A percentile compares a stretch with the other conserved stretches of the same genome.
Conservation (phyloP, 2,888 invertebrate species). For the Anodontia alba region DNA sequence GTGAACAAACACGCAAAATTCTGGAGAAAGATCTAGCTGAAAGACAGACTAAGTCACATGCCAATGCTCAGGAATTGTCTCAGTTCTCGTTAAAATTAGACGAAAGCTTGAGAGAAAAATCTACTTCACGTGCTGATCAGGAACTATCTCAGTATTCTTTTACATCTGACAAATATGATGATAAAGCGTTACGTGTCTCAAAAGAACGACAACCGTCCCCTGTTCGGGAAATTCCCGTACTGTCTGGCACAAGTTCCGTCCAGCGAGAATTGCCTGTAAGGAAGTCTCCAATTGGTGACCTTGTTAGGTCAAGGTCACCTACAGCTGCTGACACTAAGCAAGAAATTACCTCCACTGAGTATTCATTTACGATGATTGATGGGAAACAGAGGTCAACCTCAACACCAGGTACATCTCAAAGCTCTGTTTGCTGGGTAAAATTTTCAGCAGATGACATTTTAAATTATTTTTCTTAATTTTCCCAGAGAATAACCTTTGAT, state of each 20-base stretch:
- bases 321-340: constrained; percentile 26
- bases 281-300: constrained; percentile 60
- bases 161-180: constrained; percentile 51
- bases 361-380: constrained; percentile 46
- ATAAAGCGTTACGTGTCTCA: not conserved
- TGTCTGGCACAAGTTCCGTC: constrained; percentile 50
- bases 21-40: constrained; percentile 43
- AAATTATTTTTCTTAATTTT: too few relatives aligned
- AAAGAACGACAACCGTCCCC: not conserved
- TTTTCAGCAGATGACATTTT: too few relatives aligned
- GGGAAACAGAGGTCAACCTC: constrained; percentile 55
- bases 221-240: constrained; percentile 29
- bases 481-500: too few relatives aligned
- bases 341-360: constrained; percentile 50
- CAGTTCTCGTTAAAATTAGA: not conserved
- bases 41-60: constrained; percentile 6
- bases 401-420: constrained; percentile 61
- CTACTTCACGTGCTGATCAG: not conserved
- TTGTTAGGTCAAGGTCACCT: constrained; percentile 36
- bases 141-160: constrained; percentile 63
- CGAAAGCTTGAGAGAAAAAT: not conserved
- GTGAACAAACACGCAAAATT: constrained; percentile 47
- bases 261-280: constrained; percentile 55
- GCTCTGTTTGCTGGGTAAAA: too few relatives aligned
- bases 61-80: not conserved